Evolutionary conservation across 2,888 invertebrate genomes (phyloP).

Genomic region (Ormyrus labotus): DNA sequence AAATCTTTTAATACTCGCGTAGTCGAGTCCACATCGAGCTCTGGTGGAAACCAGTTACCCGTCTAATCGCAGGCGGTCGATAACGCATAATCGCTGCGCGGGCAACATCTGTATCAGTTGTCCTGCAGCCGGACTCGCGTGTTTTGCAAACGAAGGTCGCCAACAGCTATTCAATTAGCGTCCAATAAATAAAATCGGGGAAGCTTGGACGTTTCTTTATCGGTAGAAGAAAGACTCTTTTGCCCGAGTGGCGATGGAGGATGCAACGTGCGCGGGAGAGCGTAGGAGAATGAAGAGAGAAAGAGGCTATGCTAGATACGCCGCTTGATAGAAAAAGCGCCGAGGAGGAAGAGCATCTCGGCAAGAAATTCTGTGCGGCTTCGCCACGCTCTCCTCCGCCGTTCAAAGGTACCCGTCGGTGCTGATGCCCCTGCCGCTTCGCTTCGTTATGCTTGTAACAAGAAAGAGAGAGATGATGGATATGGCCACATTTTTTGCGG

Average conservation of each 20-base stretch:
- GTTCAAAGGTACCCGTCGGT: background rate
- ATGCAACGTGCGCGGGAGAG: background rate
- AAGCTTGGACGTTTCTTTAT: constrained; percentile 47
- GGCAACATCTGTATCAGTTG: constrained; percentile 47
- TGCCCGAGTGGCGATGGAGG: constrained; percentile 4
- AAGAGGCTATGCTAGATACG: background rate
- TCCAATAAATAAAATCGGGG: constrained; percentile 63
- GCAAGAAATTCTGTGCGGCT: background rate
- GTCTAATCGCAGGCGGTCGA: constrained; percentile 32
- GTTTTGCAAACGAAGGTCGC: constrained; percentile 41
- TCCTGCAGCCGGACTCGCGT: constrained; percentile 14
- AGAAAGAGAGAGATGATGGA: background rate
- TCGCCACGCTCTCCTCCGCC: background rate
- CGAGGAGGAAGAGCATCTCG: background rate
- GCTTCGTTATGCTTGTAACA: constrained; percentile 5
- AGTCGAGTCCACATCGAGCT: background rate
- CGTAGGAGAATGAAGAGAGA: constrained; percentile 4
- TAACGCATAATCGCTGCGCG: constrained; percentile 23
- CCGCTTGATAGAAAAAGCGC: background rate
- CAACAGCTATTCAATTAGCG: constrained; percentile 64
- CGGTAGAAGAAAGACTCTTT: background rate
- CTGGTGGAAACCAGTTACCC: constrained; percentile 22
- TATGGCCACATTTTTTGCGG: too few species aligned
- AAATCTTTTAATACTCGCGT: constrained; percentile 18
- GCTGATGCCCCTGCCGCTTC: constrained; percentile 1